Evolutionary conservation across 2,888 invertebrate species (phyloP).

Genomic region (Himalopsyche kuldschensis): DNA sequence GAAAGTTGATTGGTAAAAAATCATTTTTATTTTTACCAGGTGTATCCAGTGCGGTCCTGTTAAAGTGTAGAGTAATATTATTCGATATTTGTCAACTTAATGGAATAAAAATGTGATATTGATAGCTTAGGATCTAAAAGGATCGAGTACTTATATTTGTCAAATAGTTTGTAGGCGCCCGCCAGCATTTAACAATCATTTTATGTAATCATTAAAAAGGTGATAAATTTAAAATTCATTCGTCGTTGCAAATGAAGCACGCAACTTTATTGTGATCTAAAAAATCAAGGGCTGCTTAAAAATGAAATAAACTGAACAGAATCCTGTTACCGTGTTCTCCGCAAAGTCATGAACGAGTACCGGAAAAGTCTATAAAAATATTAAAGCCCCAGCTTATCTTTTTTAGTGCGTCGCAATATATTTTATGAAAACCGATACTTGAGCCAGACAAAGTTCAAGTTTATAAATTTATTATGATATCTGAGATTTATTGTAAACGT

Average conservation of each 20-base stretch:
- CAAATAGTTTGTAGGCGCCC: neutral
- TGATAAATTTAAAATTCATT: neutral
- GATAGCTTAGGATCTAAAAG: neutral
- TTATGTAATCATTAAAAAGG: neutral
- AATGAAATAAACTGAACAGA: neutral
- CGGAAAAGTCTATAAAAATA: neutral
- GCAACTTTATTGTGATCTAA: neutral
- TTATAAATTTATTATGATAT: too few relatives aligned
- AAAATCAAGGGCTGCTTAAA: neutral
- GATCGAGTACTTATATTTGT: neutral
- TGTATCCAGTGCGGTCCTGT: too few relatives aligned
- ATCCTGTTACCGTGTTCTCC: neutral
- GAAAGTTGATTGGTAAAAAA: too few relatives aligned
- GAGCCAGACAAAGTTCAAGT: too few relatives aligned
- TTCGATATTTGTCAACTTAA: neutral
- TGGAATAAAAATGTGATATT: neutral
- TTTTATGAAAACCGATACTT: neutral
- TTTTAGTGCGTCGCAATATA: neutral
- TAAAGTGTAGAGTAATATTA: neutral
- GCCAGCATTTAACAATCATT: neutral
- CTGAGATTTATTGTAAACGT: too few relatives aligned
- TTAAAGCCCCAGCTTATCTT: neutral
- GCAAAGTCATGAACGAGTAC: neutral
- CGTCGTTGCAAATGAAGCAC: neutral
- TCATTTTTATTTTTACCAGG: too few relatives aligned